phyloP scores from a whole-genome alignment of 2,888 invertebrate genomes.

The Meiosimyza platycephala region DNA sequence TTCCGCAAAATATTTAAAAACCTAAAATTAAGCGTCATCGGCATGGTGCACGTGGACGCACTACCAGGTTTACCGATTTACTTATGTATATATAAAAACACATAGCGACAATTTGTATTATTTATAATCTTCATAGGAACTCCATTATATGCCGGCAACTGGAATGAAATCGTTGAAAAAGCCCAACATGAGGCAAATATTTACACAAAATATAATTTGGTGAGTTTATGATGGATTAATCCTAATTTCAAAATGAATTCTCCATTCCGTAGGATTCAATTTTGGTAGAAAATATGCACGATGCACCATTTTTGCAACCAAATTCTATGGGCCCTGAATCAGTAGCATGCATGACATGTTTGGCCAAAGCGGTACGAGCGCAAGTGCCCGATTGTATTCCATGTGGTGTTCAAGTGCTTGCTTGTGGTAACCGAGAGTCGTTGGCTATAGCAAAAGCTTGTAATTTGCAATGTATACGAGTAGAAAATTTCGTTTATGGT shows the following conservation, averaged over 20 bases:
- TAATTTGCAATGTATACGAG: conserved; percentile 78
- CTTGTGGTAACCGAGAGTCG: conserved; percentile 81
- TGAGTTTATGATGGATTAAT: conserved; percentile 49
- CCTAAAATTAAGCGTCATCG: conserved; percentile 71
- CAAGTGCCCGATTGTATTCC: conserved; percentile 68
- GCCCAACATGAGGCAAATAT: conserved; percentile 73
- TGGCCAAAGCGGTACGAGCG: conserved; percentile 72
- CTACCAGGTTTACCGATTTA: conserved; percentile 72
- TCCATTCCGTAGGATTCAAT: conserved; percentile 72
- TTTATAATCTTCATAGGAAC: conserved; percentile 67
- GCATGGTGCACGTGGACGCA: conserved; percentile 78
- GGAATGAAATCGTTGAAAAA: conserved; percentile 71
- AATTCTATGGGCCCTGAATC: conserved; percentile 75
- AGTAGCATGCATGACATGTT: conserved; percentile 75
- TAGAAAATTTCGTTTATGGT: conserved; percentile 82
- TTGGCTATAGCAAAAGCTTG: conserved; percentile 79
- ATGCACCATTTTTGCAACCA: conserved; percentile 76
- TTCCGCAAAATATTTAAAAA: conserved; percentile 67
- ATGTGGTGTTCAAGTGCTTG: conserved; percentile 77
- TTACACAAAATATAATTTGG: conserved; percentile 72
- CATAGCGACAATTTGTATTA: neutral
- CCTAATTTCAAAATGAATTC: too few species aligned
- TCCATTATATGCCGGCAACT: conserved; percentile 70
- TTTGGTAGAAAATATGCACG: conserved; percentile 84
- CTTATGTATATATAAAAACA: too few species aligned